phyloP scores from a whole-genome alignment of 1,140 invertebrate genomes.

The Popillia japonica region DNA sequence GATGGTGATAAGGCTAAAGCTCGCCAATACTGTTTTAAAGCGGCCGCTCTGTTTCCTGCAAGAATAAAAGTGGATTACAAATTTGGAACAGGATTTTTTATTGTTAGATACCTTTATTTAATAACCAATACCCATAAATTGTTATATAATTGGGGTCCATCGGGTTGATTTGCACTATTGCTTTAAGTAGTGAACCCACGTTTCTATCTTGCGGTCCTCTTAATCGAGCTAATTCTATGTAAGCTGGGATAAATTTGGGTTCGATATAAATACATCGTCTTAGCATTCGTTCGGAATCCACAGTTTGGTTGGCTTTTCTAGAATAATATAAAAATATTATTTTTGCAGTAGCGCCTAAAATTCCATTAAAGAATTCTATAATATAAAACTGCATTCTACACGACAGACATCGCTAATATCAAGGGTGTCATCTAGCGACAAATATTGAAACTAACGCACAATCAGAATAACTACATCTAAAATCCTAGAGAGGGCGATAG shows the following conservation, averaged over 20 bases:
- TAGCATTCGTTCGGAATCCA: conserved; percentile 72
- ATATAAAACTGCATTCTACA: too few species aligned
- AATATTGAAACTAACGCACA: too few species aligned
- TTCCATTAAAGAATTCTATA: too few species aligned
- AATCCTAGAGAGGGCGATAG: too few species aligned
- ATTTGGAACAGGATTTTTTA: neutral
- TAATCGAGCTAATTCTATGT: neutral
- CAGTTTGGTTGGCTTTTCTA: conserved; percentile 72
- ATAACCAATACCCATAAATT: conserved; percentile 73
- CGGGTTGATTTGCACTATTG: conserved; percentile 70
- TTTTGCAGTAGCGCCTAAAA: too few species aligned
- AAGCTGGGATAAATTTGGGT: neutral
- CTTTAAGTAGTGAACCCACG: conserved; percentile 64
- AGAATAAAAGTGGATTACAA: conserved; percentile 29
- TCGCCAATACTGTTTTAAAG: conserved; percentile 68
- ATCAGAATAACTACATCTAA: too few species aligned
- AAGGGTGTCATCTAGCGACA: too few species aligned
- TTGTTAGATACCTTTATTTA: conserved; percentile 64
- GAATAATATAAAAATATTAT: too few species aligned
- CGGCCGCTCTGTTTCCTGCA: conserved; percentile 61
- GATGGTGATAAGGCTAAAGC: conserved; percentile 65
- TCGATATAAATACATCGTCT: conserved; percentile 63
- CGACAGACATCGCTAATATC: too few species aligned
- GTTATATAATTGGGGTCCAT: conserved; percentile 73
- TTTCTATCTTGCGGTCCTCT: conserved; percentile 62